Conservation (phyloP, 1,140 invertebrate species). For the Temnothorax longispinosus region DNA sequence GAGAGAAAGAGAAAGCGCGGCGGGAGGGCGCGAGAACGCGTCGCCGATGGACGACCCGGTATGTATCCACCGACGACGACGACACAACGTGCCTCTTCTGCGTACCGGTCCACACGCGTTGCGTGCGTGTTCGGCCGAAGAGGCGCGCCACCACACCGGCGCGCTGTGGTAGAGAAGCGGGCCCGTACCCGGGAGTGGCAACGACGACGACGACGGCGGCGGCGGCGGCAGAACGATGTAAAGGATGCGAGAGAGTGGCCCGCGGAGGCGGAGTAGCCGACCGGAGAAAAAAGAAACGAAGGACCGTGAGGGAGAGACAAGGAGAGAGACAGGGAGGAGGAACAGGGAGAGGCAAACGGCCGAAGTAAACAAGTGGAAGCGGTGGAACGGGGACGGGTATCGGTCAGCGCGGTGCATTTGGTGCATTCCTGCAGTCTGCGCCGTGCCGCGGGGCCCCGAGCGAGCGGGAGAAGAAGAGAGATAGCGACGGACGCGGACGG, state of each 20-base stretch:
- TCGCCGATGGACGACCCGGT: slow-evolving; percentile 40
- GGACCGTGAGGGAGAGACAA: slow-evolving; percentile 2
- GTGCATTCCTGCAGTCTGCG: slow-evolving; percentile 82
- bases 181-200: slow-evolving; percentile 36
- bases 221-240: slow-evolving; percentile 46
- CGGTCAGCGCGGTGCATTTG: slow-evolving; percentile 81
- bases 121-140: slow-evolving; percentile 26
- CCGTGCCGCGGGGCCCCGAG: slow-evolving; percentile 60
- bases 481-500: slow-evolving; percentile 19
- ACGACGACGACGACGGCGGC: neutral
- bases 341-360: slow-evolving; percentile 54
- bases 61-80: slow-evolving; percentile 28
- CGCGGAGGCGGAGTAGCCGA: slow-evolving; percentile 59
- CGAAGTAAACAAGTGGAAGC: slow-evolving; percentile 82
- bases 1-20: slow-evolving; percentile 36
- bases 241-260: slow-evolving; percentile 59
- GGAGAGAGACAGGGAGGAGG: slow-evolving; percentile 14
- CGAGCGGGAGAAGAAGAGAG: slow-evolving; percentile 43
- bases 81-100: slow-evolving; percentile 31
- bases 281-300: slow-evolving; percentile 36
- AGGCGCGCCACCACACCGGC: slow-evolving; percentile 59
- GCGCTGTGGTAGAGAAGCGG: slow-evolving; percentile 26
- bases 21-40: slow-evolving; percentile 27
- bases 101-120: slow-evolving; percentile 21
- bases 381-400: slow-evolving; percentile 69